Conservation (phyloP, 2,113 vertebrate genomes). For the Lasiurus cinereus region DNA sequence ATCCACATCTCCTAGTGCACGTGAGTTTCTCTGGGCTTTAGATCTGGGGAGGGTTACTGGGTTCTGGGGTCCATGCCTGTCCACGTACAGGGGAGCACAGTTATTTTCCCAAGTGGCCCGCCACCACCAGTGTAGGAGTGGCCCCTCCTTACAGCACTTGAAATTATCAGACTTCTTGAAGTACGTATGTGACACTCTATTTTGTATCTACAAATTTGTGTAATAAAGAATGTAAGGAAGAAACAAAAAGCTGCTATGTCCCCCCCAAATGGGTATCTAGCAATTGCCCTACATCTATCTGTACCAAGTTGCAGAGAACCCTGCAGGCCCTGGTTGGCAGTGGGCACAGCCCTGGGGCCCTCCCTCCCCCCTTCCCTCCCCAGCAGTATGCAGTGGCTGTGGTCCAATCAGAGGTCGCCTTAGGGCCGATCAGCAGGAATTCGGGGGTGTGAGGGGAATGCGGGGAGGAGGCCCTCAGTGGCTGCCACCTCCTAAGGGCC, state of each 20-base stretch:
- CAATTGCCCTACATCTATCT: neutral
- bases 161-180: neutral
- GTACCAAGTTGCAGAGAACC: neutral
- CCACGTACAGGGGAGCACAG: neutral
- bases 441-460: neutral
- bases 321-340: neutral
- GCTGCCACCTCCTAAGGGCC: constrained; percentile 47
- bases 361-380: neutral
- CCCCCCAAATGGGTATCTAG: neutral
- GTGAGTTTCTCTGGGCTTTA: neutral
- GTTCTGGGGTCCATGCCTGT: neutral
- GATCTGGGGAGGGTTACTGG: neutral
- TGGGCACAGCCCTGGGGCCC: neutral
- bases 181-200: neutral
- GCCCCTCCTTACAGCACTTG: neutral
- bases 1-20: neutral
- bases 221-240: neutral
- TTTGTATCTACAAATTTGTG: neutral
- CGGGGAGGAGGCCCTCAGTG: neutral
- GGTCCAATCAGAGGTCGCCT: constrained; percentile 43
- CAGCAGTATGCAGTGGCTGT: neutral
- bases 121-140: accelerated
- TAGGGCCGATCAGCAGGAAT: constrained; percentile 78
- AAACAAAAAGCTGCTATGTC: neutral
- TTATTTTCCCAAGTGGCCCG: neutral